phyloP scores from a whole-genome alignment of 2,113 vertebrate species.

The Melanotaenia duboulayi region DNA sequence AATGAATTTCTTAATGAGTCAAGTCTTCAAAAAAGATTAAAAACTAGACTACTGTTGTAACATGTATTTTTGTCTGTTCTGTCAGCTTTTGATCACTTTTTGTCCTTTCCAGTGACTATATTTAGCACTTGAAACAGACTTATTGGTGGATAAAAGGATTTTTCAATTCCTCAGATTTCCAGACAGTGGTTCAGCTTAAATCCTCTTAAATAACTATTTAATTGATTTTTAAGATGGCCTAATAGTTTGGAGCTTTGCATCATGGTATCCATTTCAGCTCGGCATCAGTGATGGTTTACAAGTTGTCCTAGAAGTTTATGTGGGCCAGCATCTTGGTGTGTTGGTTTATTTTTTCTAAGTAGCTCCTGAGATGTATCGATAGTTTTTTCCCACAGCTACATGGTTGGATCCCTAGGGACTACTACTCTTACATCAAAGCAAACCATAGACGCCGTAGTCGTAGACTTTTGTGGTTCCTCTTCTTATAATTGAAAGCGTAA shows the following conservation, averaged over 20 bases:
- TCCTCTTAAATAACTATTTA: conserved; percentile 19
- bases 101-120: conserved; percentile 24
- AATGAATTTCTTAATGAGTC: conserved; percentile 25
- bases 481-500: conserved; percentile 70
- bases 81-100: conserved; percentile 55
- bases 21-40: conserved; percentile 22
- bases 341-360: conserved; percentile 52
- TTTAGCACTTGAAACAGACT: conserved; percentile 42
- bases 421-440: conserved; percentile 78
- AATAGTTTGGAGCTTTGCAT: conserved; percentile 17
- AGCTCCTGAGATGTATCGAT: conserved; percentile 2
- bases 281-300: conserved; percentile 41
- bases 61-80: conserved; percentile 38
- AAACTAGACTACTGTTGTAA: conserved; percentile 6
- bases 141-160: conserved; percentile 24
- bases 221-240: conserved; percentile 26
- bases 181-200: conserved; percentile 14
- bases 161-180: conserved; percentile 15
- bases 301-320: conserved; percentile 36
- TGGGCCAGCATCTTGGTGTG: conserved; percentile 61
- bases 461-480: conserved; percentile 74
- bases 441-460: conserved; percentile 67
- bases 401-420: conserved; percentile 62
- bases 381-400: conserved; percentile 17
- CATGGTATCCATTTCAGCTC: conserved; percentile 33